Evolutionary conservation across 2,888 invertebrate species (phyloP), one percentile per base, ranked within the genome.

Genomic region (Cryptus viduatorius): DNA sequence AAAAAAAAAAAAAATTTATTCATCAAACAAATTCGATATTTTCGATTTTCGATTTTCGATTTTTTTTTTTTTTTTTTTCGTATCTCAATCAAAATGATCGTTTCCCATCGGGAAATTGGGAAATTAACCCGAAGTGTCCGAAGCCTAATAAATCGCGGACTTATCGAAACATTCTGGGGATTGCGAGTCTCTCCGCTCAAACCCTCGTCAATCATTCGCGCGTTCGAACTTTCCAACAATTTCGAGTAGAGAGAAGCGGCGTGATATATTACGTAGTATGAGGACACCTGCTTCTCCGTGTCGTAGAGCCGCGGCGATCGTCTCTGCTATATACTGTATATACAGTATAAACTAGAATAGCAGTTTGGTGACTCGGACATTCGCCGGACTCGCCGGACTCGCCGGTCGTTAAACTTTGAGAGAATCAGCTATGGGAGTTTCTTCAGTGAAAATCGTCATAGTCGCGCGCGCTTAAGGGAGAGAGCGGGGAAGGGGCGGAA

Each of bases 291-390:
- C 59, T 75, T 67, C 73, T 61, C 67, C 31, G 44, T 37, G 16
- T 64, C 31, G 31, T 10, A 67, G 42, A 31, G 46, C 73, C 56
- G 56, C 24, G 64, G 14, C 31, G 67, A 42, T 24, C n/a, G 44
- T 16, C 19, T n/a, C 42, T 19, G 19, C 42, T 46, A 31, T 64
- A 46, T 65, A 19, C 31, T n/a, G 64, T 31, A 50, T 12, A 64
- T 46, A 50, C 14, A n/a, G 61, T 59, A 42, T 65, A 72, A 46
- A 37, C 19, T 64, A 72, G 67, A 67, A 78, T 65, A 29, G 78
- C 59, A 82, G 82, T 78, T 78, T 56, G 59, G 72, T n/a, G 72
- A 78, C 65, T 82, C 82, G 77, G 82, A 72, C 71, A 78, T 73
- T 82, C 56, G 65, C 31, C 42, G 67, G 56, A 24, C 78, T 82